A percentile compares a stretch with the other conserved stretches of the same genome.
phyloP scores from a whole-genome alignment of 2,888 invertebrate species.

The Amiota mariae region DNA sequence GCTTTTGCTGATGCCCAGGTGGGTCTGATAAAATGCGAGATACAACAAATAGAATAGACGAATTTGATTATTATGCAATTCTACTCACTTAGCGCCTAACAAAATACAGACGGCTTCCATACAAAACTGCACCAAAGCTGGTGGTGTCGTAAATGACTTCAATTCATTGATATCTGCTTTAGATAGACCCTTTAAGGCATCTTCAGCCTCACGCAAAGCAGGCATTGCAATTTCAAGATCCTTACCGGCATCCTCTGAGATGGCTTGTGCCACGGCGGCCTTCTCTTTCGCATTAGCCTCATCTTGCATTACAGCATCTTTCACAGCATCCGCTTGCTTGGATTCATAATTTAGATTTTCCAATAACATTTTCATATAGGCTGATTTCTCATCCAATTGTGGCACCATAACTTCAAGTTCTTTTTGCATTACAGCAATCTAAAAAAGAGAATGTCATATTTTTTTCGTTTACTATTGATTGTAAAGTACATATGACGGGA shows the following conservation, averaged over 20 bases:
- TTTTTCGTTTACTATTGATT: background rate
- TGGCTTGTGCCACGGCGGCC: constrained; percentile 86
- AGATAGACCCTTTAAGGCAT: constrained; percentile 87
- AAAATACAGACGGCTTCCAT: constrained; percentile 94
- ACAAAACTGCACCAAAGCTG: constrained; percentile 87
- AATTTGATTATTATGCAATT: background rate
- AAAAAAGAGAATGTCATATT: background rate
- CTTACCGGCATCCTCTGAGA: constrained; percentile 91
- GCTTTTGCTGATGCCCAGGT: constrained; percentile 90
- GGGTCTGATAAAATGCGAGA: constrained; percentile 76
- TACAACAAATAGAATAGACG: background rate
- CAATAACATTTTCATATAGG: constrained; percentile 84
- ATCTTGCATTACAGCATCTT: constrained; percentile 85
- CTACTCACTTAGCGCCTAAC: constrained; percentile 83
- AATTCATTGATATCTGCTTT: constrained; percentile 94
- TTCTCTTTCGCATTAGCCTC: constrained; percentile 89
- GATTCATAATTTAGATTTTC: constrained; percentile 85
- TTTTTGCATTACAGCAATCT: constrained; percentile 88
- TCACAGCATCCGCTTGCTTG: constrained; percentile 86
- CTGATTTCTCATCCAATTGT: constrained; percentile 83
- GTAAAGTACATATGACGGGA: background rate
- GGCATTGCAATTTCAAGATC: constrained; percentile 91
- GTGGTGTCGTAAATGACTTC: constrained; percentile 91
- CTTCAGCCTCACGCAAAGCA: constrained; percentile 87
- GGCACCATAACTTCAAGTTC: constrained; percentile 88